phyloP scores from a whole-genome alignment of 2,113 vertebrate genomes.

The Ceyx melanurus region DNA sequence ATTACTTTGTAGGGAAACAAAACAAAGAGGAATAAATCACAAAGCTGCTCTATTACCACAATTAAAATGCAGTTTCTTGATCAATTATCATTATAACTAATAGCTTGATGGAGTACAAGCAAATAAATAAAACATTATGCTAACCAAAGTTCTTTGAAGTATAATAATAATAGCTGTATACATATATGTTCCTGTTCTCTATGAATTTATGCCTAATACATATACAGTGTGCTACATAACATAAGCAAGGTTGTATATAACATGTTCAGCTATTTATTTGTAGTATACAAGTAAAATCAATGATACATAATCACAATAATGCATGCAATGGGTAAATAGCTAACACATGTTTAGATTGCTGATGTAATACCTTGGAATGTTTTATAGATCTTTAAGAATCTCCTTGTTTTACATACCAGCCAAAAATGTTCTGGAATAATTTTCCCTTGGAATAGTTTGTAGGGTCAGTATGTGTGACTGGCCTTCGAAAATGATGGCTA shows the following conservation, averaged over 20 bases:
- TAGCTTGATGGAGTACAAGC: slow-evolving; percentile 30
- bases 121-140: slow-evolving; percentile 51
- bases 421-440: not conserved
- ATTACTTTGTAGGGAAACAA: slow-evolving; percentile 65
- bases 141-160: slow-evolving; percentile 8
- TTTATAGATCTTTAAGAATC: not conserved
- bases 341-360: not conserved
- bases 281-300: not conserved
- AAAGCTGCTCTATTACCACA: slow-evolving; percentile 30
- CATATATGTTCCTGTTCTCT: not conserved
- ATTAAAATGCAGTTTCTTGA: slow-evolving; percentile 59
- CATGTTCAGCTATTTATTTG: not conserved
- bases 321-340: not conserved
- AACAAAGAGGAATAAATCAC: slow-evolving; percentile 70
- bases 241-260: not conserved
- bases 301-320: not conserved
- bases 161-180: not conserved
- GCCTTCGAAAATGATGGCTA: slow-evolving; percentile 35
- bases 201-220: not conserved
- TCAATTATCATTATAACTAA: slow-evolving; percentile 56
- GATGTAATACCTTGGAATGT: not conserved
- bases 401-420: not conserved
- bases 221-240: not conserved
- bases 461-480: slow-evolving; percentile 22
- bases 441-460: slow-evolving; percentile 3